phyloP scores from a whole-genome alignment of 2,888 invertebrate species.

The Liopterus haemorrhoidalis region DNA sequence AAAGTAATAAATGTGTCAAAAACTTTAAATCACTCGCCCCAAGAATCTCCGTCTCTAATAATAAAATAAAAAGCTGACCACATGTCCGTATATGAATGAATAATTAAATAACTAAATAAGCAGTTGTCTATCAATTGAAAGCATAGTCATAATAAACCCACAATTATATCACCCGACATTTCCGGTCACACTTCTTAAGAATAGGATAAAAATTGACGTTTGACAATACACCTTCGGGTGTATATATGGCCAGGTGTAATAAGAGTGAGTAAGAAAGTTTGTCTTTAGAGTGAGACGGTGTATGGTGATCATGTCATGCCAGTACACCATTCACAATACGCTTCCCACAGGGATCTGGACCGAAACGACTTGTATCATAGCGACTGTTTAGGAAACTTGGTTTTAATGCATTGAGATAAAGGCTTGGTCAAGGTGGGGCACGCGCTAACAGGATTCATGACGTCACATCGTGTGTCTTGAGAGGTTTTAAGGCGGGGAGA shows the following conservation, averaged over 20 bases:
- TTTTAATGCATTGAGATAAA: slow-evolving; percentile 39
- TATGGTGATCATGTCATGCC: slow-evolving; percentile 13
- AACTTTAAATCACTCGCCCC: no score
- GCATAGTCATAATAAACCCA: background rate
- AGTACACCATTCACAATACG: slow-evolving; percentile 38
- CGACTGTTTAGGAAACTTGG: slow-evolving; percentile 44
- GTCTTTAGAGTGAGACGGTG: slow-evolving; percentile 22
- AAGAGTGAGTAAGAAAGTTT: slow-evolving; percentile 16
- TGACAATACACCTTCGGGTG: slow-evolving; percentile 13
- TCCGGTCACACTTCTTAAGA: slow-evolving; percentile 8
- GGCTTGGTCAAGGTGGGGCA: slow-evolving; percentile 46
- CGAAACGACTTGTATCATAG: slow-evolving; percentile 38
- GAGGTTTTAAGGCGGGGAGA: slow-evolving; percentile 14
- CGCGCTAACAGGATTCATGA: slow-evolving; percentile 40
- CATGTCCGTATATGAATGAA: no score
- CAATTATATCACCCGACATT: slow-evolving; percentile 10
- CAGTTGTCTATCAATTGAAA: background rate
- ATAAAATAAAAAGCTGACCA: no score
- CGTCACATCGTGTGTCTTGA: slow-evolving; percentile 31
- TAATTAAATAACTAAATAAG: background rate
- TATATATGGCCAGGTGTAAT: no score
- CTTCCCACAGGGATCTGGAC: slow-evolving; percentile 37
- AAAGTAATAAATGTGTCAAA: no score
- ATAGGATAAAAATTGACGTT: background rate
- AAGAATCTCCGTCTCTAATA: no score